Evolutionary conservation across 2,113 vertebrate genomes (phyloP).

Genomic region (Sorex araneus): DNA sequence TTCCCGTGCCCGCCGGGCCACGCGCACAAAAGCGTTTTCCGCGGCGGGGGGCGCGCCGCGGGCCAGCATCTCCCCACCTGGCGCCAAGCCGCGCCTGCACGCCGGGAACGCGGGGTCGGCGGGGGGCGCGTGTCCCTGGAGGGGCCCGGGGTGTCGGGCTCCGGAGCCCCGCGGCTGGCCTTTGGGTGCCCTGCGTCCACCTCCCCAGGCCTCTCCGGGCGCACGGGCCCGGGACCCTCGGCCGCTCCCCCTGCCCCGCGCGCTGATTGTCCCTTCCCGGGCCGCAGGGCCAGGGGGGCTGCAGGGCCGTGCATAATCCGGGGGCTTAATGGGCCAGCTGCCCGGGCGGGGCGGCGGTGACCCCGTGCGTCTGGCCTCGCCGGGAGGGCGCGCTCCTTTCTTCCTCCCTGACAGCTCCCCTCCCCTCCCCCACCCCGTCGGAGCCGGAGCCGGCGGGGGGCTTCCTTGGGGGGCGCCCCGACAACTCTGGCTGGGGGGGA

Average conservation of each 20-base stretch:
- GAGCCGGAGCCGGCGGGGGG: conserved; percentile 34
- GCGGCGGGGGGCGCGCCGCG: background rate
- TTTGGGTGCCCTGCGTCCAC: background rate
- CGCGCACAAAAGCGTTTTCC: background rate
- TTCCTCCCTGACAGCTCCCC: conserved; percentile 87
- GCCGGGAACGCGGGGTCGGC: too few relatives aligned
- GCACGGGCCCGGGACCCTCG: conserved; percentile 10
- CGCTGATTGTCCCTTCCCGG: conserved; percentile 71
- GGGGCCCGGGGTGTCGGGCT: too few relatives aligned
- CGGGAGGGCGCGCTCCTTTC: conserved; percentile 87
- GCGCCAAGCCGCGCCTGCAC: background rate
- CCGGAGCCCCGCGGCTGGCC: background rate
- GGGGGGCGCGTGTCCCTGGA: too few relatives aligned
- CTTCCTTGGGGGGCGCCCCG: background rate
- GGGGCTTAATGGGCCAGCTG: conserved; percentile 89
- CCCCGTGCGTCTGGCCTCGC: conserved; percentile 85
- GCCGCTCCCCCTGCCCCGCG: conserved; percentile 79
- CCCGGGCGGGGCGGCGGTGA: conserved; percentile 85
- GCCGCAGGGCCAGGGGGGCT: conserved; percentile 76
- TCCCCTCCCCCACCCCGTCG: conserved; percentile 48
- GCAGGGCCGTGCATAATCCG: conserved; percentile 85
- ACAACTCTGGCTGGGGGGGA: conserved; percentile 56
- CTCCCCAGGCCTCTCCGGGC: conserved; percentile 43
- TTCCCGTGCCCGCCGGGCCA: background rate
- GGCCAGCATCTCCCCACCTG: background rate